Conservation (phyloP, 2,113 vertebrate species). For the Donacobius atricapilla region DNA sequence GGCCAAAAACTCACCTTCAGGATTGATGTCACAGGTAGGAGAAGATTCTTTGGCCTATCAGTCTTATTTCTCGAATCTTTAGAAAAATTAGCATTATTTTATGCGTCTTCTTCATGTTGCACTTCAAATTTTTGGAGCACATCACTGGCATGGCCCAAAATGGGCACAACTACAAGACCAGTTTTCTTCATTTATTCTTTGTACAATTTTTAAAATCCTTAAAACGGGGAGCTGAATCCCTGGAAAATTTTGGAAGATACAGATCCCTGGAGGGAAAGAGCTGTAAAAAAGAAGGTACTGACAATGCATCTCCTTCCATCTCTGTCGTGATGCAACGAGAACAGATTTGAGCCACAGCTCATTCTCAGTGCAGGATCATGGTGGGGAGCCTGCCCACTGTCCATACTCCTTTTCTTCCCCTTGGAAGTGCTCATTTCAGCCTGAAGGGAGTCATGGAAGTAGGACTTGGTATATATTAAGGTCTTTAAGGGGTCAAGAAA, state of each 20-base stretch:
- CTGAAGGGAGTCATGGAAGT: background rate
- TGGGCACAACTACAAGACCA: too few relatives aligned
- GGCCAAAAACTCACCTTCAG: constrained; percentile 49
- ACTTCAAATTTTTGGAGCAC: background rate
- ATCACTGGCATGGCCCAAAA: too few relatives aligned
- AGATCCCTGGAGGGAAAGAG: background rate
- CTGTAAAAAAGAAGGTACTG: too few relatives aligned
- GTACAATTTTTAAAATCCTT: background rate
- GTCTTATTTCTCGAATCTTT: background rate
- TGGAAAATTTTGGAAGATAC: background rate
- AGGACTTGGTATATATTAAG: background rate
- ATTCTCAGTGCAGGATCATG: background rate
- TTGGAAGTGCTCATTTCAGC: background rate
- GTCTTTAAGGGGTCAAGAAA: background rate
- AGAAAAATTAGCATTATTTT: background rate
- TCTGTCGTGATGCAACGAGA: fast-evolving
- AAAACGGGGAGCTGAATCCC: background rate
- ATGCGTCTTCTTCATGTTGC: fast-evolving
- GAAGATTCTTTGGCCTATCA: background rate
- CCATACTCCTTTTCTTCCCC: background rate
- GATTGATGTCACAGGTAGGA: background rate
- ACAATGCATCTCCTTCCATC: background rate
- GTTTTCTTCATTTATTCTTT: background rate
- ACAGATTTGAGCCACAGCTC: background rate
- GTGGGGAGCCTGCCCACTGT: background rate